Percentiles rank a stretch among this genome's conserved stretches.
phyloP scores from a whole-genome alignment of 2,113 vertebrate genomes.

The Microcebus murinus region DNA sequence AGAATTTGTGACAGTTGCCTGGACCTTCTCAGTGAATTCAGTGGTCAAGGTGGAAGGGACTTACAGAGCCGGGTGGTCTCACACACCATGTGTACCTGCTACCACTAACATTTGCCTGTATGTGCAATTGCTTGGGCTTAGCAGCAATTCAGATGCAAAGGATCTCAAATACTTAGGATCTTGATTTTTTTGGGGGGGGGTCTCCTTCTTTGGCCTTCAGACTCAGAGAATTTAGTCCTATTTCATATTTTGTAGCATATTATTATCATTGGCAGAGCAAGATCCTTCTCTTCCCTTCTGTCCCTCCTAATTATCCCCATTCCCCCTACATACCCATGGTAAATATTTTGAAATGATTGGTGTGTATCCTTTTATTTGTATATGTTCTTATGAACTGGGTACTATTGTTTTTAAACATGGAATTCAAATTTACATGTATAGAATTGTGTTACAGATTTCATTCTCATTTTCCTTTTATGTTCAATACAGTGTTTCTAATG shows the following conservation, averaged over 20 bases:
- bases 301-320: background rate
- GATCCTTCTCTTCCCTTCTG: no score
- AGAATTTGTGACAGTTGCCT: slow-evolving; percentile 1
- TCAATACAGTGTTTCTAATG: background rate
- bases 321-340: background rate
- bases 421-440: background rate
- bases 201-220: background rate
- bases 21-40: background rate
- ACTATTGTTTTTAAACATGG: background rate
- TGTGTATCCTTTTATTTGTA: background rate
- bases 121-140: slow-evolving; percentile 8
- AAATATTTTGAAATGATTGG: background rate
- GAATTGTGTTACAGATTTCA: background rate
- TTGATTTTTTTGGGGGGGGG: background rate
- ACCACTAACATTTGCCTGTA: background rate
- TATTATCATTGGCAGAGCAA: no score
- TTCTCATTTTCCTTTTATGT: background rate
- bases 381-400: background rate
- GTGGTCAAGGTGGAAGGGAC: background rate
- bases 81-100: background rate
- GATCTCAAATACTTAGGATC: background rate
- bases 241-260: background rate
- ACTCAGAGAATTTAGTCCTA: background rate
- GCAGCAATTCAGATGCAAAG: background rate
- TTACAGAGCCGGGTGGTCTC: background rate